Base-by-base conservation (phyloP, 2,888 invertebrate genomes). In the Mesoligia furuncula region DNA sequence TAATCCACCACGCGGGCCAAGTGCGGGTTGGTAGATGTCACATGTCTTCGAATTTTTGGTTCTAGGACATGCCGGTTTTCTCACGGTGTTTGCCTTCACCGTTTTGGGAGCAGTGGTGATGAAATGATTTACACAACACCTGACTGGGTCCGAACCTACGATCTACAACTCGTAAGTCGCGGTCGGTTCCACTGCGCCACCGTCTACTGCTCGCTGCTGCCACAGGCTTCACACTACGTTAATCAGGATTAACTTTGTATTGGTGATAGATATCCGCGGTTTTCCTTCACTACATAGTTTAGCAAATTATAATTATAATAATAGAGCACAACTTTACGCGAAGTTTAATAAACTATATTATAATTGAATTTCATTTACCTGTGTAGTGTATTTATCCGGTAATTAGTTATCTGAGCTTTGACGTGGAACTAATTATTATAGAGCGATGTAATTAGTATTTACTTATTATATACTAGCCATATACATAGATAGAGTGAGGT, bases 271-370 rank as follows among this genome's bases (percentile, higher is more conserved):
- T 59, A 15, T 9, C 31, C 31, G 31, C 9, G 61, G 61, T 61
- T 61, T 31, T 61, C 17, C 17, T 61, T 31, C 3, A 20, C 4
- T 31, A 31, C 31, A 9, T 61, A 31, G 1, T 15, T 51, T 15
- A 68, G 31, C 15, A 20, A n/a, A 24, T 42, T 61, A 31, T 59
- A 75, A 24, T 42, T 61, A 39, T 59, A 75, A 75, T 48, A 39
- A 69, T 20, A 6, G 51, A 31, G 0, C 20, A 36, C 36, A 15
- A 65, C 20, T 71, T 57, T 11, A 70, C 65, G 42, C 2, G 13
- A 61, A 79, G 51, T 79, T 51, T 45, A 79, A 36, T 39, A 36
- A 78, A 27, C 65, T 61, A 54, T 66, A 73, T 54, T 54, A 54
- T 24, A 24, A 54, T 54, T 54, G 9, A 54, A 54, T 54, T 54